Evolutionary conservation across 2,888 invertebrate genomes (phyloP), one percentile per base, ranked within the genome.

Genomic region (Alcis repandata): DNA sequence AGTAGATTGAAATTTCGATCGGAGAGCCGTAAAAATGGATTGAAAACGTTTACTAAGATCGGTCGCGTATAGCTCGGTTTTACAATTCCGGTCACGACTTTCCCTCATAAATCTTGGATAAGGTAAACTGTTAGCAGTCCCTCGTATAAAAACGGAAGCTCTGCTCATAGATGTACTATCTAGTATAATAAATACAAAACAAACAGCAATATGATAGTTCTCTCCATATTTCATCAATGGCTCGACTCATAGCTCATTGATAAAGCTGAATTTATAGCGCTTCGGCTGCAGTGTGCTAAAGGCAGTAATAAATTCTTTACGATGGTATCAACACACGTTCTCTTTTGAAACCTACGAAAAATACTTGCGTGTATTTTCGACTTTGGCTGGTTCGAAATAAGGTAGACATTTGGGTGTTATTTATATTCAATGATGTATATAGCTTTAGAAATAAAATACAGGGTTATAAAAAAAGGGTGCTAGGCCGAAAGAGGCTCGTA

Each of bases 201-300:
- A 43, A 10, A 6, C 15, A 41, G 17, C 17, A 6, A 15, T 17
- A 27, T 17, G 6, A 17, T 32, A 54, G 22, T 4, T 11, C 3
- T 41, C 13, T 49, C 27, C 38, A 41, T 57, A 51, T 63, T 19
- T 52, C 11, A 57, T 27, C 15, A 45, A 32, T 17, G 46, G 32
- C 46, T 10, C 63, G 43, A 59, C 17, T 41, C 64, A 32, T 3
- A 20, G 38, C 6, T 2, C 20, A 59, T 45, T 41, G 59, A 64
- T 64, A 64, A 54, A 49, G 40, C 15, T 6, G n/a, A 48, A 64
- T 64, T 64, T 59, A 64, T 64, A 27, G 48, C 54, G 17, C n/a
- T 6, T 10, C 13, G 13, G 45, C 3, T 40, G 15, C 46, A 46
- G 20, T 32, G 45, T 40, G 51, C 57, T 52, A 38, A 27, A 1